These are phyloP conservation scores for Anas platyrhynchos DNA, from an alignment of 2,113 vertebrate genomes.

Conservation along the genomic window DNA sequence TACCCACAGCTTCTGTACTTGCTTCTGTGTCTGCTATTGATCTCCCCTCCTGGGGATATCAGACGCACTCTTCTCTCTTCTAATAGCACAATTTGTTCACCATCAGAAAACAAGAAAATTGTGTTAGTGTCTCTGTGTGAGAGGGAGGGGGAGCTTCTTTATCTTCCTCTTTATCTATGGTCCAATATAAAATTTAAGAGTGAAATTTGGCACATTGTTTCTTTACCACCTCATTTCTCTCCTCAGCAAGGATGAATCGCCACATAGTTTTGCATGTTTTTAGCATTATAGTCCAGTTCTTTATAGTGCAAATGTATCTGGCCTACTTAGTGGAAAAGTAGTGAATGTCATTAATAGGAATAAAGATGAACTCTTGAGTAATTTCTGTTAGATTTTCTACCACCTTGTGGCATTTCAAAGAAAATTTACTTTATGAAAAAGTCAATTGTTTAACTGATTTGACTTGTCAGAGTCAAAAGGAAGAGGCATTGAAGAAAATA, in stretches of 20 bases:
- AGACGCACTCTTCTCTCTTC: background rate
- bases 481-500: background rate
- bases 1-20: background rate
- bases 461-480: background rate
- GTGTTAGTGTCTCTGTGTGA: background rate
- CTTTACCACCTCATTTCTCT: background rate
- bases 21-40: background rate
- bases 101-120: background rate
- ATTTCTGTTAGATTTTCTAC: conserved; percentile 18
- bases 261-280: background rate
- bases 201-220: background rate
- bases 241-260: background rate
- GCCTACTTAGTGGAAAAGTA: background rate
- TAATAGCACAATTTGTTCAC: background rate
- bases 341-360: background rate
- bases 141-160: background rate
- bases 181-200: background rate
- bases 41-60: background rate
- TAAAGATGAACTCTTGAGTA: background rate
- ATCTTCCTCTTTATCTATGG: background rate
- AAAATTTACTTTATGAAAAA: background rate
- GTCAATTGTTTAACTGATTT: background rate
- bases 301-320: background rate
- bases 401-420: background rate
- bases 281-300: background rate